phyloP scores from a whole-genome alignment of 2,888 invertebrate species.

The Eupithecia insigniata region DNA sequence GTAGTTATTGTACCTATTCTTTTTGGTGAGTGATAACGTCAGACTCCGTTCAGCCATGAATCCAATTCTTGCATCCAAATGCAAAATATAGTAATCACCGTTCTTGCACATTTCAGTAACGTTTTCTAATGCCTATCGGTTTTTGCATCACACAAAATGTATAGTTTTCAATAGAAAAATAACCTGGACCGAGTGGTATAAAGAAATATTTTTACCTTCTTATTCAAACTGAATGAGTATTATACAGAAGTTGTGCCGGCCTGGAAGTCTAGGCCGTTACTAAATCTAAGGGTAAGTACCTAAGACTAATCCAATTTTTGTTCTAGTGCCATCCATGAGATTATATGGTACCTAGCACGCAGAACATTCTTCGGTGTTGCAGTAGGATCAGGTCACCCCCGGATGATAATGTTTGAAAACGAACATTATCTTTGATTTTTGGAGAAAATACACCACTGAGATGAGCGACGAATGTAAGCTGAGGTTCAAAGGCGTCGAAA shows the following conservation, averaged over 20 bases:
- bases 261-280: background rate
- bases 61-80: constrained; percentile 7
- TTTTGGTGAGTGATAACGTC: too few relatives aligned
- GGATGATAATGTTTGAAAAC: constrained; percentile 6
- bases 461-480: constrained; percentile 57
- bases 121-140: background rate
- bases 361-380: background rate
- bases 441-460: constrained; percentile 13
- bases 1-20: too few relatives aligned
- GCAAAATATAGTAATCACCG: background rate
- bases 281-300: background rate
- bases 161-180: constrained; percentile 1
- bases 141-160: constrained; percentile 1
- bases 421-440: constrained; percentile 6
- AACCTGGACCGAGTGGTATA: background rate
- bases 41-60: background rate
- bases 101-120: background rate
- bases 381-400: background rate
- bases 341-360: background rate
- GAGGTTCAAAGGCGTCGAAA: constrained; percentile 73
- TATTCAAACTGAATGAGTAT: background rate
- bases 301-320: background rate
- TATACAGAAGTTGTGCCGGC: background rate
- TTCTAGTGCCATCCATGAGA: background rate
- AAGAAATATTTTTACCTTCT: background rate